Percentiles rank a stretch among this genome's conserved stretches.
These are phyloP conservation scores for Portevinia maculata DNA, from an alignment of 2,888 invertebrate genomes.

Conservation along the genomic window DNA sequence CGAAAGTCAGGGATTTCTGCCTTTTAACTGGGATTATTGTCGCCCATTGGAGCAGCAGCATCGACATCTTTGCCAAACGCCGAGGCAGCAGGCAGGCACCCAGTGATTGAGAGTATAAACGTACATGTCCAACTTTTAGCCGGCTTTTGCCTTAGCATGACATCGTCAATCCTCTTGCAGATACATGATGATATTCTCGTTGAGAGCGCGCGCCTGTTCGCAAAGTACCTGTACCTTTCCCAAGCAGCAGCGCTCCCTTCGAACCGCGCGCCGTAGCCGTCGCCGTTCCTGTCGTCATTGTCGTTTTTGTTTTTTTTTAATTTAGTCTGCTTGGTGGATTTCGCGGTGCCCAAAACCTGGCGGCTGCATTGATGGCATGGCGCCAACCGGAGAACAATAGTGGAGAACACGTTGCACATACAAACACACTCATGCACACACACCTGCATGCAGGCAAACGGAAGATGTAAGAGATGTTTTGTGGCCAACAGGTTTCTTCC, in stretches of 20 bases:
- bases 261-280: slow-evolving; percentile 13
- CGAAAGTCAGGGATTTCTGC: slow-evolving; percentile 57
- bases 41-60: slow-evolving; percentile 65
- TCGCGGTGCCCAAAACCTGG: slow-evolving; percentile 67
- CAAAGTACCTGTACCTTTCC: background rate
- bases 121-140: slow-evolving; percentile 68
- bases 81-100: slow-evolving; percentile 23
- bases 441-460: background rate
- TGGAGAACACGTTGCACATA: slow-evolving; percentile 68
- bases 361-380: slow-evolving; percentile 74
- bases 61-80: slow-evolving; percentile 4
- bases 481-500: slow-evolving; percentile 69
- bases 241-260: too few species aligned
- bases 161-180: slow-evolving; percentile 70
- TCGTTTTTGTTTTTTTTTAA: slow-evolving; percentile 70
- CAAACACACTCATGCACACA: slow-evolving; percentile 27
- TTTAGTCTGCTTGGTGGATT: slow-evolving; percentile 63
- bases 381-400: slow-evolving; percentile 72
- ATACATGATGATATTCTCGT: slow-evolving; percentile 62
- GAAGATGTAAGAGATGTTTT: slow-evolving; percentile 63
- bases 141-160: slow-evolving; percentile 72
- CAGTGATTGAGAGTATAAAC: slow-evolving; percentile 67
- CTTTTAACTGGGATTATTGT: slow-evolving; percentile 73
- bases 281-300: slow-evolving; percentile 46
- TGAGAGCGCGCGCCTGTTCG: slow-evolving; percentile 38